These are phyloP conservation scores for Oscheius sp. DNA, from an alignment of 2,888 invertebrate genomes.

Conservation along the genomic window DNA sequence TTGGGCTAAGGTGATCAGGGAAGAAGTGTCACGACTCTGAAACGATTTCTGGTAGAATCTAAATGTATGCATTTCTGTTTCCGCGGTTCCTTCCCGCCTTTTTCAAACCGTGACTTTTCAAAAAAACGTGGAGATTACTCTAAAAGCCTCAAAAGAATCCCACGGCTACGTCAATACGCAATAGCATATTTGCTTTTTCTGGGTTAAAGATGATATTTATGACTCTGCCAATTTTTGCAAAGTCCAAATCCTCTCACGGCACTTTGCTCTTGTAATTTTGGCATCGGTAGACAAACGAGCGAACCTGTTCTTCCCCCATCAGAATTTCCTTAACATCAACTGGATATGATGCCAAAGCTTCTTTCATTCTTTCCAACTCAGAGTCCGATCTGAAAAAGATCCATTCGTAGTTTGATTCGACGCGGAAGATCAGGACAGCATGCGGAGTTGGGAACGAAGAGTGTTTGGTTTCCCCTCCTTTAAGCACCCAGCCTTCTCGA, in stretches of 20 bases:
- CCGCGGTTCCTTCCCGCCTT: no score
- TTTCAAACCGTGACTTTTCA: no score
- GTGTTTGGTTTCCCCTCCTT: conserved; percentile 21
- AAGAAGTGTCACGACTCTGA: conserved; percentile 24
- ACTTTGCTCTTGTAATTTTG: no score
- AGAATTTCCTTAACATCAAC: conserved; percentile 19
- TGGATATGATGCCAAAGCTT: neutral
- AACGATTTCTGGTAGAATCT: neutral
- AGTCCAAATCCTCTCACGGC: neutral
- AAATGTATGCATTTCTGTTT: no score
- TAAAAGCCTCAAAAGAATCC: no score
- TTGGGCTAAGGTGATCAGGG: conserved; percentile 12
- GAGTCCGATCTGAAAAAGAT: conserved; percentile 26
- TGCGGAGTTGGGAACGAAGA: neutral
- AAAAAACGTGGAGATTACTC: no score
- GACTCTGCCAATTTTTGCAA: neutral
- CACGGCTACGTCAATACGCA: no score
- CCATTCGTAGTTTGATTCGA: conserved; percentile 28
- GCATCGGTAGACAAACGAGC: neutral
- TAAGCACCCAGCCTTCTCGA: conserved; percentile 16
- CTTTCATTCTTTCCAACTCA: conserved; percentile 28
- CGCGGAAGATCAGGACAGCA: conserved; percentile 11
- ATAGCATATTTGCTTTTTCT: no score
- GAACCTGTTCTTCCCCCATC: neutral
- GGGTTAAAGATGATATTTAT: neutral